A percentile compares a stretch with the other conserved stretches of the same genome.
Evolutionary conservation across 1,140 invertebrate genomes (phyloP).

Genomic region (Zaprionus kolodkinae): DNA sequence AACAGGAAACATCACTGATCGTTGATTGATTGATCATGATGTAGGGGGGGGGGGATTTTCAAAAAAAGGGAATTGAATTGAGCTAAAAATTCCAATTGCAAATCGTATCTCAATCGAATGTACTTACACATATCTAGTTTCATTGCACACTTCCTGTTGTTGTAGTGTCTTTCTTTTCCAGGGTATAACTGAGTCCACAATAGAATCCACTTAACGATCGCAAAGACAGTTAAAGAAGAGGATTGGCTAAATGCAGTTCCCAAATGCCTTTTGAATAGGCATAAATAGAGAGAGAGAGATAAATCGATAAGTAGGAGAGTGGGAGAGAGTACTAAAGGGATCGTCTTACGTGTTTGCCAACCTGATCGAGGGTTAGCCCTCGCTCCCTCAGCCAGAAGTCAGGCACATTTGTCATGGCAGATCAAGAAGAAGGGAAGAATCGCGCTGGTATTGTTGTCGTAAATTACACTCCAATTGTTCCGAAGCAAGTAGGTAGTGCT

Average conservation of each 20-base stretch:
- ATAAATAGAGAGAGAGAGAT: not conserved
- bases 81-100: constrained; percentile 35
- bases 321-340: constrained; percentile 34
- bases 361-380: constrained; percentile 63
- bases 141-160: constrained; percentile 69
- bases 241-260: constrained; percentile 24
- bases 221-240: constrained; percentile 21
- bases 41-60: not conserved
- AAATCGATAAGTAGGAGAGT: not conserved
- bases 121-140: constrained; percentile 30
- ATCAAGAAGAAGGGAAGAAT: constrained; percentile 21
- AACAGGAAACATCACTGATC: constrained; percentile 11
- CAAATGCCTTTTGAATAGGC: constrained; percentile 32
- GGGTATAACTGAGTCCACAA: not conserved
- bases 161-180: not conserved
- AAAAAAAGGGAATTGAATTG: not conserved
- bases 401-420: constrained; percentile 68
- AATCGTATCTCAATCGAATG: constrained; percentile 39
- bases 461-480: constrained; percentile 79
- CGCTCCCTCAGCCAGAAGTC: constrained; percentile 23
- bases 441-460: constrained; percentile 70
- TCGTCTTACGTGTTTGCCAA: constrained; percentile 68
- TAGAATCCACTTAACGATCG: constrained; percentile 23
- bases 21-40: constrained; percentile 17
- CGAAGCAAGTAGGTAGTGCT: constrained; percentile 1